Conservation (phyloP, 1,140 invertebrate species). For the Neotoxoptera formosana region DNA sequence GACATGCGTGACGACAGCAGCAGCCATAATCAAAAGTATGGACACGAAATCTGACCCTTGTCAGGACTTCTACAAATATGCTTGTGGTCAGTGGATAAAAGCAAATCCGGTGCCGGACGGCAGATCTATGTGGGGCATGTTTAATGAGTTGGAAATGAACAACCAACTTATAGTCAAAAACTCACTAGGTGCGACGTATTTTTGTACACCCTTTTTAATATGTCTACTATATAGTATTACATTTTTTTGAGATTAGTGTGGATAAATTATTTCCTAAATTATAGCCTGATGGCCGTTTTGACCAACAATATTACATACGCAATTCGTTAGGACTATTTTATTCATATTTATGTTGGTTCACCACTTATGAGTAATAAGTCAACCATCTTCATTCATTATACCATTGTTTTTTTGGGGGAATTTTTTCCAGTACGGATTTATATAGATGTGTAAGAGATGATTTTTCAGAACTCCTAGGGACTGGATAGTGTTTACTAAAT, state of each 20-base stretch:
- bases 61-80: slow-evolving; percentile 93
- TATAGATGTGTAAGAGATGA: no score
- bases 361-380: no score
- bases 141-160: slow-evolving; percentile 89
- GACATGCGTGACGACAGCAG: slow-evolving; percentile 85
- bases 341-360: no score
- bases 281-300: no score
- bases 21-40: slow-evolving; percentile 83
- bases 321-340: no score
- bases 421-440: no score
- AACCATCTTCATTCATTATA: neutral
- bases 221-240: no score
- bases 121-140: slow-evolving; percentile 95
- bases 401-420: neutral
- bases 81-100: slow-evolving; percentile 90
- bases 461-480: no score
- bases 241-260: neutral
- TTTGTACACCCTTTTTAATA: neutral
- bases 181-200: slow-evolving; percentile 73
- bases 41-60: slow-evolving; percentile 84
- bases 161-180: slow-evolving; percentile 93
- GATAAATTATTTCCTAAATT: no score
- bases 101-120: slow-evolving; percentile 91
- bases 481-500: no score
- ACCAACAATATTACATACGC: no score